Conservation (phyloP, 92 coral and sea anemone species). For the Epizoanthus scotinus region DNA sequence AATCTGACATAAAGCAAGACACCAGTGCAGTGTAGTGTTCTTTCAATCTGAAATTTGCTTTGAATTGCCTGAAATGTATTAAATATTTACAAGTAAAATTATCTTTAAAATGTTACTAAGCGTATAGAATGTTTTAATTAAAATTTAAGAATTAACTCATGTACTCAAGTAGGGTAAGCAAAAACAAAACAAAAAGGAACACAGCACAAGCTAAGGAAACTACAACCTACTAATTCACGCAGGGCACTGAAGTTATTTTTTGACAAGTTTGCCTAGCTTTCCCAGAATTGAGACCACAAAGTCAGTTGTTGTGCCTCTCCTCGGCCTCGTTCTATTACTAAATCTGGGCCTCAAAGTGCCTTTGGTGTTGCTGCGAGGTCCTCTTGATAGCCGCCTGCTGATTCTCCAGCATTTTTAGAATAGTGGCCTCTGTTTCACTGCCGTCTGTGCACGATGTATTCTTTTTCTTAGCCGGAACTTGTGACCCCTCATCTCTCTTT, state of each 20-base stretch:
- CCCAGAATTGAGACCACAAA: constrained; percentile 48
- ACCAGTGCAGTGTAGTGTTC: constrained; percentile 18
- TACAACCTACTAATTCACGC: constrained; percentile 8
- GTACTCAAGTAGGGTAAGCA: too few species aligned
- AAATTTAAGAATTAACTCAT: too few species aligned
- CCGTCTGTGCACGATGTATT: constrained; percentile 8
- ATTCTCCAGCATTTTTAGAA: constrained; percentile 28
- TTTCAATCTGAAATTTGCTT: constrained; percentile 9
- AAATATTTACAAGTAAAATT: neutral
- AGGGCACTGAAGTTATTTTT: constrained; percentile 33
- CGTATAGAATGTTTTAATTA: too few species aligned
- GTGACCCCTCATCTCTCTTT: constrained; percentile 26
- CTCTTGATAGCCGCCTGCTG: constrained; percentile 57
- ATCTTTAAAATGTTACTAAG: too few species aligned
- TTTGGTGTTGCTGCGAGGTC: constrained; percentile 45
- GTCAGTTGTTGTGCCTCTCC: constrained; percentile 50
- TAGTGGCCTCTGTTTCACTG: constrained; percentile 6
- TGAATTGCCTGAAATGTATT: neutral
- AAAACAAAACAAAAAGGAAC: constrained; percentile 14
- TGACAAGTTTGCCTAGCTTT: constrained; percentile 52
- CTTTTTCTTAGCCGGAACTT: constrained; percentile 31
- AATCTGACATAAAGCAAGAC: neutral
- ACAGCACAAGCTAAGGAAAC: constrained; percentile 12
- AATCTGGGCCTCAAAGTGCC: constrained; percentile 47
- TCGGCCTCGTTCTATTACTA: constrained; percentile 45